Base-by-base conservation (phyloP, 1,140 invertebrate species). In the Ceratosolen solmsi region DNA sequence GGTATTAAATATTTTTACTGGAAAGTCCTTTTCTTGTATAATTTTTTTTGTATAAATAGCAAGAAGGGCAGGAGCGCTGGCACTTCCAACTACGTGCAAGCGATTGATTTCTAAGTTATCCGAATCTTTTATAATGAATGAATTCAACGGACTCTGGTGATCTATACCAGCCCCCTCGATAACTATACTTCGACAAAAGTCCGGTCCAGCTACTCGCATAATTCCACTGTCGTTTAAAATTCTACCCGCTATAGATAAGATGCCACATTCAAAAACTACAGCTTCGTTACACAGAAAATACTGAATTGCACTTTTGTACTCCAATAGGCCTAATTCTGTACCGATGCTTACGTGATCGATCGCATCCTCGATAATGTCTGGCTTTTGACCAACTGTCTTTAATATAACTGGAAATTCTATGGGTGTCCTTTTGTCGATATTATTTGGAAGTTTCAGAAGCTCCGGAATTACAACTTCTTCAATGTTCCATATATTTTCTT, bases 131-230 rank as follows among this genome's bases (percentile, higher is more conserved):
- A 95, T 84, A 30, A 94, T 91, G 84, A 94, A 95, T 8, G 92
- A 90, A 30, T 89, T 82, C 25, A 87, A 85, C 2, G 92, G 90
- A 86, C 93, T 89, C 27, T 91, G 90, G 80, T 94, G 93, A 86
- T 94, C 89, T 20, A 92, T 84, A 22, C 94, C 94, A 85, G 93
- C 94, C 7, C 94, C 95, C 90, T 96, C 95, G 11, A 95, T 90
- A 27, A 96, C 87, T 1, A 94, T 84, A 87, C 94, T 95, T 76
- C 93, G 93, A 58, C 91, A 89, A 89, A 96, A 95, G 89, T 96
- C 95, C 11, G 94, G 88, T 33, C 92, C 91, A 27, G 88, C 84
- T 20, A 93, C 86, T 85, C 90, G 87, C 0, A 94, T 87, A 72
- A 89, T 85, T 9, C 92, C 85, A 74, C 88, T 90, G 25, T 94